phyloP scores from a whole-genome alignment of 2,113 vertebrate species.

The Takifugu bimaculatus region DNA sequence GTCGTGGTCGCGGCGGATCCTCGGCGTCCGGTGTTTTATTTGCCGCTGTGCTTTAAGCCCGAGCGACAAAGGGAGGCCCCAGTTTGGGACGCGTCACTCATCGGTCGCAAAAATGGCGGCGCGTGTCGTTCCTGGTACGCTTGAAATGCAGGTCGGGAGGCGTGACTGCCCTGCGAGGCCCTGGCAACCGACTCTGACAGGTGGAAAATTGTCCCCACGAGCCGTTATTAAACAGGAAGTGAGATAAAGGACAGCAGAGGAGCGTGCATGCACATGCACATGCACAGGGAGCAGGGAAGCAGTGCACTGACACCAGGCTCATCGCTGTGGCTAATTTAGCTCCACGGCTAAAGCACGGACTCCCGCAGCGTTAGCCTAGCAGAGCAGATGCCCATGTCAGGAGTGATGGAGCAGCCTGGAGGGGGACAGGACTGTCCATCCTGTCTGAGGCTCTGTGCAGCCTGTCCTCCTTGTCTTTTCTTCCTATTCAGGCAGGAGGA shows the following conservation, averaged over 20 bases:
- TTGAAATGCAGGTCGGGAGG: conserved; percentile 5
- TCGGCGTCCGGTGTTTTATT: conserved; percentile 30
- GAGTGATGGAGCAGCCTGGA: conserved; percentile 35
- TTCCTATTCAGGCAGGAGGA: conserved; percentile 52
- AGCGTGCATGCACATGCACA: no score
- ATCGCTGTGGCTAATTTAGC: neutral
- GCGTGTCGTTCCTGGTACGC: conserved; percentile 16
- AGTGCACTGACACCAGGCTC: neutral
- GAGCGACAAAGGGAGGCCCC: conserved; percentile 32
- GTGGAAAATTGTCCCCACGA: conserved; percentile 55
- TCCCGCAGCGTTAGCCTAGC: conserved; percentile 1
- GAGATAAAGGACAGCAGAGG: conserved; percentile 18
- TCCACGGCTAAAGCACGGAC: neutral
- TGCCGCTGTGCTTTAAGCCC: conserved; percentile 49
- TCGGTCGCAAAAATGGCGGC: conserved; percentile 14
- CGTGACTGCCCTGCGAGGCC: conserved; percentile 21
- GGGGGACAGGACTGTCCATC: conserved; percentile 24
- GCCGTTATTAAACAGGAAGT: conserved; percentile 35
- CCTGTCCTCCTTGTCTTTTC: conserved; percentile 30
- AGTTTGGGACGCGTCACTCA: conserved; percentile 11
- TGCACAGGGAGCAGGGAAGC: neutral
- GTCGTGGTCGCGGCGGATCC: conserved; percentile 43
- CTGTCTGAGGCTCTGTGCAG: conserved; percentile 37
- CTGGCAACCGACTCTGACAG: conserved; percentile 36
- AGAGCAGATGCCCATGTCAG: conserved; percentile 13